Base-by-base conservation (phyloP, 1,140 invertebrate species). In the Dendrolimus punctatus region DNA sequence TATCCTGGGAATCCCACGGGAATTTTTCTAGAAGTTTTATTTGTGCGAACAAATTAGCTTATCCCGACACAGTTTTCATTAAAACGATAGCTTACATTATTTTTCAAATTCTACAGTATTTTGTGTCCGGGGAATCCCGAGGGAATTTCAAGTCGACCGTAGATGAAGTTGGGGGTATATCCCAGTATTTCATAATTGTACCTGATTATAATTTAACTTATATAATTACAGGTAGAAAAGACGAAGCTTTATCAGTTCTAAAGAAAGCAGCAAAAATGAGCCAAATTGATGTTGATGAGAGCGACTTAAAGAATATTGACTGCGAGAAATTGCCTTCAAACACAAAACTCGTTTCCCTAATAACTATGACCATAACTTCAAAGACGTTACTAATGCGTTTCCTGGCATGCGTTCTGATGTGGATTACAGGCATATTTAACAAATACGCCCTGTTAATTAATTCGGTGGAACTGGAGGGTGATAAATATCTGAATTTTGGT, bases 361-460 rank as follows among this genome's bases (percentile, higher is more conserved):
- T 64, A 10, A 56, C 45, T 49, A 54, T 39, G 2, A 78, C 71
- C 0, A 72, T 75, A 9, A 54, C 44, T 23, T 77, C 76, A 0
- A 74, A 59, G 49, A 64, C 66, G 46, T 52, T 79, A 6, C 37
- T 73, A 6, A 63, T 57, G 42, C 68, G 75, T 55, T 74, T 76
- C 62, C 69, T 91, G 3, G 90, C 90, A 37, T 91, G 92, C 56
- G 90, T 88, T 37, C 89, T 93, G 64, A 93, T 89, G 82, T 95
- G 91, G 92, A 88, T 91, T 0, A 90, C 91, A 0, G 90, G 90
- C 53, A 90, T 91, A 0, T 91, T 95, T 58, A 90, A 94, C 2
- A 95, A 93, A 63, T 96, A 94, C 66, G 95, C 94, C 1, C 68
- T 96, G 4, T 92, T 93, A 0, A 88, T 96, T 2, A 95, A 95